A percentile compares a stretch with the other conserved stretches of the same genome.
Conservation (phyloP, 2,888 invertebrate species). For the Apamea anceps region DNA sequence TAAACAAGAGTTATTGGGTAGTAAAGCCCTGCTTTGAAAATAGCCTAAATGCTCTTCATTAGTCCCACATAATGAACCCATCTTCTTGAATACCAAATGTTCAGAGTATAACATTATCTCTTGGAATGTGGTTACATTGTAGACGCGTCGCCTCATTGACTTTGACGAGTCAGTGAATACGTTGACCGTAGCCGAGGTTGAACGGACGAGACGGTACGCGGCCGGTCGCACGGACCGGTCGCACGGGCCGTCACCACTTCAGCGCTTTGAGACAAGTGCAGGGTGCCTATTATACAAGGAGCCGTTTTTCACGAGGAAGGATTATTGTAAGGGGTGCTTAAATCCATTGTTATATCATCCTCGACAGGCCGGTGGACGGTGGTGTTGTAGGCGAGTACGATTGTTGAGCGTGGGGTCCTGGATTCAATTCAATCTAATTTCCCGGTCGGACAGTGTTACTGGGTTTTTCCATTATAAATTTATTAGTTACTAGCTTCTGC, state of each 20-base stretch:
- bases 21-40: neutral
- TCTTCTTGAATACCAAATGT: neutral
- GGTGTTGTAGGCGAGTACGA: neutral
- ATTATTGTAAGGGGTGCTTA: neutral
- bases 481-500: too few relatives aligned
- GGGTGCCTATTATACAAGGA: neutral
- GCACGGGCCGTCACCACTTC: neutral
- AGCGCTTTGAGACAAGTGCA: neutral
- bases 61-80: neutral
- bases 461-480: neutral
- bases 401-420: neutral
- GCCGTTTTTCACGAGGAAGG: neutral
- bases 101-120: neutral
- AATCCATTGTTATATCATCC: neutral
- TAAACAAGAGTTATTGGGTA: conserved; percentile 13
- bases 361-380: too few relatives aligned
- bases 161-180: conserved; percentile 11
- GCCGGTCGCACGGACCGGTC: neutral
- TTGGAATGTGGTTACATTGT: conserved; percentile 1
- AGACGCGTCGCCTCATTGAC: conserved; percentile 6
- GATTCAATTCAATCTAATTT: neutral
- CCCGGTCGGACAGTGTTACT: too few relatives aligned
- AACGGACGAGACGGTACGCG: neutral
- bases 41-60: neutral
- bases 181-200: conserved; percentile 7